Conservation (phyloP, 53 echinoderm and acorn worm species). For the Patiria pectinifera region DNA sequence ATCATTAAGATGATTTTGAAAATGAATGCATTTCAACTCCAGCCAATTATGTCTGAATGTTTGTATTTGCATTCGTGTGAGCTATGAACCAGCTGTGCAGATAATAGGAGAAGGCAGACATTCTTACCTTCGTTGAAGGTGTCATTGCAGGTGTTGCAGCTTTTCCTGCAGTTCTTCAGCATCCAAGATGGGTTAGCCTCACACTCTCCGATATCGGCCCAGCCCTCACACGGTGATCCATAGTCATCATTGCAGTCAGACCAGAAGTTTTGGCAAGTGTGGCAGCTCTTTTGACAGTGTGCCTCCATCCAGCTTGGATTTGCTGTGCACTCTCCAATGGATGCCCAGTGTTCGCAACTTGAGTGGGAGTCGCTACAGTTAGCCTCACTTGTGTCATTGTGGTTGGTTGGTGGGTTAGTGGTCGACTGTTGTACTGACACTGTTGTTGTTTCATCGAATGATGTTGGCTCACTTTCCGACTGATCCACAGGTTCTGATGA, state of each 20-base stretch:
- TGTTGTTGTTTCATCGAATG: conserved; percentile 2
- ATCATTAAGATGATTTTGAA: no score
- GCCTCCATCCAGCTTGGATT: conserved; percentile 80
- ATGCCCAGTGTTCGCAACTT: conserved; percentile 80
- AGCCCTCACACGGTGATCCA: conserved; percentile 73
- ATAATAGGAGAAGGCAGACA: background rate
- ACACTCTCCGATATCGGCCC: conserved; percentile 90
- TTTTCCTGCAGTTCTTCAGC: conserved; percentile 78
- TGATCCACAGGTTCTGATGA: background rate
- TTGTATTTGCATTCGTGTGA: background rate
- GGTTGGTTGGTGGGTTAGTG: background rate
- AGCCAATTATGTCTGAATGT: no score
- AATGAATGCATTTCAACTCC: no score
- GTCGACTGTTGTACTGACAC: background rate
- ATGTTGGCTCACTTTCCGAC: background rate
- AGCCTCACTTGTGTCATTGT: background rate
- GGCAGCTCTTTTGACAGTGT: conserved; percentile 82
- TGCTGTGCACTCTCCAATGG: conserved; percentile 75
- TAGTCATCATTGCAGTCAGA: conserved; percentile 76
- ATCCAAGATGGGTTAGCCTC: conserved; percentile 86
- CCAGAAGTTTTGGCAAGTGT: conserved; percentile 57
- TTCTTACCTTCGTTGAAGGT: conserved; percentile 6
- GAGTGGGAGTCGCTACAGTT: conserved; percentile 42
- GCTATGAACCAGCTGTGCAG: background rate
- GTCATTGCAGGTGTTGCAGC: conserved; percentile 76